Conservation (phyloP, 2,113 vertebrate species). For the Catharus bicknelli region DNA sequence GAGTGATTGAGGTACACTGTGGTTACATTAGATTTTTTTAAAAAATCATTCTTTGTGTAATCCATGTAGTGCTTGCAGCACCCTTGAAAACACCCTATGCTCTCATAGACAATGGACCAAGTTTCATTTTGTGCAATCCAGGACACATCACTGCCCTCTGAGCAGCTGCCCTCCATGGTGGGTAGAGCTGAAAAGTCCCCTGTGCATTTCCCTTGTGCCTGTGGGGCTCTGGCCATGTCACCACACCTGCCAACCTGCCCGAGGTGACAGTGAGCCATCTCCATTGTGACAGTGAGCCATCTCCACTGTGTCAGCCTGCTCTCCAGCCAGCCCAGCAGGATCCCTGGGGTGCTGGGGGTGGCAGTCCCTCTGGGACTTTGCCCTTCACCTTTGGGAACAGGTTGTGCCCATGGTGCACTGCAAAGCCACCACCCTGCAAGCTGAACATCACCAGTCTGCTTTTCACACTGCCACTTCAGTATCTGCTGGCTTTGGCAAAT, state of each 20-base stretch:
- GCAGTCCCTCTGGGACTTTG: background rate
- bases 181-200: background rate
- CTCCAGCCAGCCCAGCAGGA: background rate
- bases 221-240: background rate
- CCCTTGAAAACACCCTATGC: background rate
- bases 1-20: background rate
- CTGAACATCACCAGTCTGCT: background rate
- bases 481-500: background rate
- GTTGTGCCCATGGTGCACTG: background rate
- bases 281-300: background rate
- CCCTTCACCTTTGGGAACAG: background rate
- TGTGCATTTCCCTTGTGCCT: background rate
- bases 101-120: background rate
- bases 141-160: background rate
- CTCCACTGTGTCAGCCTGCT: background rate
- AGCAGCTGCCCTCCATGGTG: background rate
- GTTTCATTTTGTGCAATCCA: background rate
- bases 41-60: background rate
- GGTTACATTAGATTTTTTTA: background rate
- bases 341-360: fast-evolving
- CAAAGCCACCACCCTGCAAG: background rate
- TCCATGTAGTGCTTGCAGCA: background rate
- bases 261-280: background rate
- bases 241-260: background rate
- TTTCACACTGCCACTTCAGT: background rate